phyloP scores from a whole-genome alignment of 1,140 invertebrate genomes.

The Aethina tumida region DNA sequence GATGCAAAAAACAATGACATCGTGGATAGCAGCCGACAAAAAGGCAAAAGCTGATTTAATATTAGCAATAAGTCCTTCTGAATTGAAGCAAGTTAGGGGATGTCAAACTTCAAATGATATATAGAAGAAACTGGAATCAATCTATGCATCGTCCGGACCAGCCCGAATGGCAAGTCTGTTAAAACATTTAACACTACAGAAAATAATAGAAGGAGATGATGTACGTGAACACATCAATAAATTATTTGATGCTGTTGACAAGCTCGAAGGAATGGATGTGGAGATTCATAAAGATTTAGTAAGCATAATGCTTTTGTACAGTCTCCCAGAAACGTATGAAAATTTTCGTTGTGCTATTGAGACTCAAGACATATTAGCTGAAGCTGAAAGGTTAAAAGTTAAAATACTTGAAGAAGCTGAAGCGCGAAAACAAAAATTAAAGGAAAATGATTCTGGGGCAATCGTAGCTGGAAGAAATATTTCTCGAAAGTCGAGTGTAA shows the following conservation, averaged over 20 bases:
- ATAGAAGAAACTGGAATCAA: conserved; percentile 21
- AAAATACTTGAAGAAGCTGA: no score
- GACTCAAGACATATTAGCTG: no score
- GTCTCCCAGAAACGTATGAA: conserved; percentile 22
- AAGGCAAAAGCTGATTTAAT: conserved; percentile 20
- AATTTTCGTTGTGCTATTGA: conserved; percentile 27
- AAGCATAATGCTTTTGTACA: conserved; percentile 24
- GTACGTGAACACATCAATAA: conserved; percentile 21
- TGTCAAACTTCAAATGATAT: conserved; percentile 21
- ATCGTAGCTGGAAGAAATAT: no score
- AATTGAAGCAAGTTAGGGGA: conserved; percentile 20
- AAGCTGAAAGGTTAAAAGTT: no score
- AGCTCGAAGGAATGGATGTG: conserved; percentile 21
- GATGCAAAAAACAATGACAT: no score
- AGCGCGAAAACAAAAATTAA: no score
- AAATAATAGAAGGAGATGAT: conserved; percentile 23
- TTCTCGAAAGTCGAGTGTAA: no score
- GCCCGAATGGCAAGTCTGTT: conserved; percentile 16
- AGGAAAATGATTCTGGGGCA: no score
- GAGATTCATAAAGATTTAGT: conserved; percentile 18
- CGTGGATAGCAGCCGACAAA: no score
- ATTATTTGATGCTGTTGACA: conserved; percentile 25
- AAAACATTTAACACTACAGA: conserved; percentile 10
- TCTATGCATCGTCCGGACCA: conserved; percentile 21
- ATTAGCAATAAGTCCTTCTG: conserved; percentile 12